Base-by-base conservation (phyloP, 2,888 invertebrate genomes). In the Drosophila multiciliata region DNA sequence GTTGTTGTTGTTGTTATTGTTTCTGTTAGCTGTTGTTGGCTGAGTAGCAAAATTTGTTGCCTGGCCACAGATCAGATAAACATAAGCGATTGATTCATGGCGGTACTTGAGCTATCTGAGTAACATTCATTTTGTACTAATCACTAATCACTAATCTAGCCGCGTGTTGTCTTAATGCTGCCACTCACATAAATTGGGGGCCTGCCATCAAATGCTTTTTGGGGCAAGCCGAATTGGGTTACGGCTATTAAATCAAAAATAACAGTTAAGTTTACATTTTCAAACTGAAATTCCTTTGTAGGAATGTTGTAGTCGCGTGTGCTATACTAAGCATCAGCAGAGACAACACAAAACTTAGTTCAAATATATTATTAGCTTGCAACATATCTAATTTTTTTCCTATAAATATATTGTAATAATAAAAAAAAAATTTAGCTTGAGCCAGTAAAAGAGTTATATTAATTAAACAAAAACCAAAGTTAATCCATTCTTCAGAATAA, bases 181-280 rank as follows among this genome's bases (percentile, higher is more conserved):
- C 66, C 78, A 72, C 79, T 78, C 68, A 72, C 62, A 65, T 72
- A 78, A 69, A 78, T 75, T 72, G 72, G 29, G 59, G 62, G 38
- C 35, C 35, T 52, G 40, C 42, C 35, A 69, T 65, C 66, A 36
- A 42, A 50, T 32, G 74, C 62, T 29, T 29, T 40, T 8, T 29
- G 38, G 40, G 29, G 32, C 32, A 38, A 11, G 26, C 45, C 45
- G 4, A 69, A 62, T 50, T 61, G 42, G 49, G 55, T 45, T 57
- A 61, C 38, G 54, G 70, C 49, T 33, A 59, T 62, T n/a, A 69
- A 75, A 62, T 69, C 54, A 70, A 75, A 61, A 38, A 17, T 12
- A 62, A 67, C 73, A 62, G 62, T 62, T 60, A 65, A 60, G n/a
- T 40, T 59, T 50, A 26, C 66, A 63, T 20, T 23, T 74, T 23